Evolutionary conservation across 2,888 invertebrate species (phyloP).

Genomic region (Cataglyphis albicans): DNA sequence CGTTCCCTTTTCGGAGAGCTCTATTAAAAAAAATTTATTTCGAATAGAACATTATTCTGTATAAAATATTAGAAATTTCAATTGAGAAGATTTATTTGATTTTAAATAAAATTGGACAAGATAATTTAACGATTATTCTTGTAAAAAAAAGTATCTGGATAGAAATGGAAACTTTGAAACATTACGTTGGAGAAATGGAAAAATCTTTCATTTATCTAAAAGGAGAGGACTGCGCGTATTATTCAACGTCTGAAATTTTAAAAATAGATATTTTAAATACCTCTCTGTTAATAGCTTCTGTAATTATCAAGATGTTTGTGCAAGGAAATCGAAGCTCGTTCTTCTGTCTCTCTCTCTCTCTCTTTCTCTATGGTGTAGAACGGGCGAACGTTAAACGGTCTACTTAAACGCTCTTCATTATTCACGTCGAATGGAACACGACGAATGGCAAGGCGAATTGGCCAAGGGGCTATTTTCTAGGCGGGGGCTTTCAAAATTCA

Average conservation of each 20-base stretch:
- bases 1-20: conserved; percentile 30
- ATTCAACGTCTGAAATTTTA: neutral
- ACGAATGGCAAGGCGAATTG: conserved; percentile 34
- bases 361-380: conserved; percentile 11
- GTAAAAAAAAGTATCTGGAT: neutral
- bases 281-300: conserved; percentile 21
- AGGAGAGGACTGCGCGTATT: neutral
- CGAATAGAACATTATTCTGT: neutral
- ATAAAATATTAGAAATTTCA: neutral
- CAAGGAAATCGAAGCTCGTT: conserved; percentile 31
- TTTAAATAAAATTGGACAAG: neutral
- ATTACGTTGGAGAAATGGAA: neutral
- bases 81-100: neutral
- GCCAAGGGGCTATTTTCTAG: conserved; percentile 8
- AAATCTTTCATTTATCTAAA: neutral
- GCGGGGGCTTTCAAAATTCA: conserved; percentile 45
- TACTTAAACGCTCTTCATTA: conserved; percentile 41
- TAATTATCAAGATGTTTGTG: conserved; percentile 33
- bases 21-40: neutral
- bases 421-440: conserved; percentile 33
- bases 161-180: neutral
- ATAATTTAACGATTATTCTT: neutral
- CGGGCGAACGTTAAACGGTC: conserved; percentile 33
- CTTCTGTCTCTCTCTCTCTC: too few species aligned
- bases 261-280: conserved; percentile 9